These are phyloP conservation scores for cattle (Bos taurus) DNA, from an alignment of 2,113 vertebrate genomes.

Conservation along the genomic window ARS-UCD2.0 NC_037336.1:69222001-69222500, in stretches of 20 bases:
- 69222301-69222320: background rate
- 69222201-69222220: slow-evolving; percentile 28
- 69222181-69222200: background rate
- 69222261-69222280: background rate
- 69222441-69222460: slow-evolving; percentile 28
- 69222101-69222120: background rate
- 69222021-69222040: slow-evolving; percentile 39
- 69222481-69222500: background rate
- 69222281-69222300: background rate
- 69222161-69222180: background rate
- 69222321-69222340: slow-evolving; percentile 32
- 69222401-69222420: slow-evolving; percentile 26
- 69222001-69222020: background rate
- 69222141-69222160: background rate
- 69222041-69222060: slow-evolving; percentile 29
- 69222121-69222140: background rate
- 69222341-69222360: slow-evolving; percentile 37
- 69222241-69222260: slow-evolving; percentile 39
- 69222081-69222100: slow-evolving; percentile 43
- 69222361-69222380: background rate
- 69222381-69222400: slow-evolving; percentile 41
- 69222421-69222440: slow-evolving; percentile 28
- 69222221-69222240: slow-evolving; percentile 30
- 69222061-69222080: slow-evolving; percentile 17
- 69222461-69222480: slow-evolving; percentile 28